These are phyloP conservation scores for Biston stratarius DNA, from an alignment of 2,888 invertebrate genomes.

Conservation along the genomic window DNA sequence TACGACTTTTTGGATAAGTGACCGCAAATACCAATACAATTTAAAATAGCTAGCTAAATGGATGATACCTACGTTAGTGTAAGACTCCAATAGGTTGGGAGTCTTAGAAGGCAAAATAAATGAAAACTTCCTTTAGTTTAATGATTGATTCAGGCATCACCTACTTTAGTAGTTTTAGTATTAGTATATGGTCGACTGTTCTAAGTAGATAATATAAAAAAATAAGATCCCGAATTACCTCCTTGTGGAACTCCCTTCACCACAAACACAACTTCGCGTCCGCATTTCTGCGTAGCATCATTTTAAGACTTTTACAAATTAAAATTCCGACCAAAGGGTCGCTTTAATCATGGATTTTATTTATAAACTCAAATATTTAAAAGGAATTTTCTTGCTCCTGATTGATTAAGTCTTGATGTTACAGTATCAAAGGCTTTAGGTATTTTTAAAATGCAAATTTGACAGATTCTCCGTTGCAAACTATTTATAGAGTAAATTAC, in stretches of 20 bases:
- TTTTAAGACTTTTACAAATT: constrained; percentile 16
- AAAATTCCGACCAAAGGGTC: constrained; percentile 17
- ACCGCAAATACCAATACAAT: too few relatives aligned
- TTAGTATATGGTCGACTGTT: too few relatives aligned
- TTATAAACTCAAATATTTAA: constrained; percentile 20
- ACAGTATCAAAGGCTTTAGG: constrained; percentile 19
- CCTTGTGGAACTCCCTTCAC: constrained; percentile 7
- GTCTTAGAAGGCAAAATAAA: too few relatives aligned
- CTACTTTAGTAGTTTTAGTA: too few relatives aligned
- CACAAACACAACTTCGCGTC: constrained; percentile 2
- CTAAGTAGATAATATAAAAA: not conserved
- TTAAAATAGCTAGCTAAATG: too few relatives aligned
- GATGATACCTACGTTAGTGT: too few relatives aligned
- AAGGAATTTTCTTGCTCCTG: constrained; percentile 17
- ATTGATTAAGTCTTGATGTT: constrained; percentile 14
- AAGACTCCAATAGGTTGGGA: too few relatives aligned
- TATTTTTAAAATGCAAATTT: constrained; percentile 4
- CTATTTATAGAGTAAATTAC: not conserved
- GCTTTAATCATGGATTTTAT: constrained; percentile 18
- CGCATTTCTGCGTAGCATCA: constrained; percentile 13
- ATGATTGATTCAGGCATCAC: too few relatives aligned
- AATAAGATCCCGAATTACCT: constrained; percentile 1
- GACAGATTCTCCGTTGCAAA: not conserved
- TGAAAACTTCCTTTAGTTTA: too few relatives aligned
- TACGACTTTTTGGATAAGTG: too few relatives aligned